Percentiles rank a stretch among this genome's conserved stretches.
phyloP scores from a whole-genome alignment of 2,113 vertebrate genomes.

The Pangasianodon gigas region DNA sequence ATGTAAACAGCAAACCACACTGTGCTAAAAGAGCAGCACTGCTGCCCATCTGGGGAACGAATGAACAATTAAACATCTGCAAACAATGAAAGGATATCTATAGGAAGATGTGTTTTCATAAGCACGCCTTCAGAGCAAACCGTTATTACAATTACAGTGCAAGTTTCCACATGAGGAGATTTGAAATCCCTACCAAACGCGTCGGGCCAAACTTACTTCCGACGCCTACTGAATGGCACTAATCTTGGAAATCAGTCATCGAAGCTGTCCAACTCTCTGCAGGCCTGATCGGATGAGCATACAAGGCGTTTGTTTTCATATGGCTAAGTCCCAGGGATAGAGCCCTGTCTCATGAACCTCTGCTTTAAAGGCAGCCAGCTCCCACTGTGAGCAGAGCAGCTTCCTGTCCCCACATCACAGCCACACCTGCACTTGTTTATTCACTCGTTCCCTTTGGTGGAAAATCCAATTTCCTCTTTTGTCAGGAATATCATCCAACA shows the following conservation, averaged over 20 bases:
- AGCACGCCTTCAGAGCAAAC: conserved; percentile 27
- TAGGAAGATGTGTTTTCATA: conserved; percentile 23
- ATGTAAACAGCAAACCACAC: neutral
- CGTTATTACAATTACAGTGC: conserved; percentile 52
- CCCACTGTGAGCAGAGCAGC: conserved; percentile 53
- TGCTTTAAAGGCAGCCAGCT: conserved; percentile 44
- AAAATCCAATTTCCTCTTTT: conserved; percentile 43
- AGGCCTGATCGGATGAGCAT: conserved; percentile 53
- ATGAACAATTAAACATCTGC: neutral
- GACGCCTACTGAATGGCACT: conserved; percentile 60
- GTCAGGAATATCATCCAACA: neutral
- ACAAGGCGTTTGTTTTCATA: conserved; percentile 61
- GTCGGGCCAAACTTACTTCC: conserved; percentile 56
- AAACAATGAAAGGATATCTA: conserved; percentile 31
- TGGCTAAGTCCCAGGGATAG: conserved; percentile 40
- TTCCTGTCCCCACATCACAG: conserved; percentile 66
- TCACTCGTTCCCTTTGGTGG: conserved; percentile 33
- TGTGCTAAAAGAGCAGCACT: neutral
- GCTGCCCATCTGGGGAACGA: neutral
- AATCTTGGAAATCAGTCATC: conserved; percentile 61
- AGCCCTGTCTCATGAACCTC: conserved; percentile 47
- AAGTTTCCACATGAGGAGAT: conserved; percentile 63
- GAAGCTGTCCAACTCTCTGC: conserved; percentile 31
- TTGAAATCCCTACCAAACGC: conserved; percentile 53
- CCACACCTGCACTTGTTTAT: conserved; percentile 56